Evolutionary conservation across 2,888 invertebrate genomes (phyloP).

Genomic region (Osmoderma eremita): DNA sequence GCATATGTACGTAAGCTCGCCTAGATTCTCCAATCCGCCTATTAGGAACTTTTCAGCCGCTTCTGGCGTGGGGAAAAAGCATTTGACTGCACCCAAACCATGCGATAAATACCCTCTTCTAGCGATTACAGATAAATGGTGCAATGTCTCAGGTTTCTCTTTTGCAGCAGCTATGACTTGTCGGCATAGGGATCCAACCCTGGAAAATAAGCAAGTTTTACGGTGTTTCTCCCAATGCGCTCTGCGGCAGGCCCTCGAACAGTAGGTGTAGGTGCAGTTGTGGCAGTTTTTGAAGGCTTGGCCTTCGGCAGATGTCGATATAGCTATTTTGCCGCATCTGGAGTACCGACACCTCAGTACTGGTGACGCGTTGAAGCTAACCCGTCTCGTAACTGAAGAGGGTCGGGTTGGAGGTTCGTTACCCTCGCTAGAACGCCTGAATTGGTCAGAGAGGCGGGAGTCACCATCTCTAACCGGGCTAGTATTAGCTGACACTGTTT

Average conservation of each 20-base stretch:
- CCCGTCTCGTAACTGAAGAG: conserved; percentile 64
- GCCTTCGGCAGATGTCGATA: conserved; percentile 80
- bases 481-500: conserved; percentile 65
- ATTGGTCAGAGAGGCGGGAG: conserved; percentile 56
- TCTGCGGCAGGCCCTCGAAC: conserved; percentile 88
- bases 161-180: conserved; percentile 84
- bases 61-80: conserved; percentile 88
- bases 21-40: conserved; percentile 80
- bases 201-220: conserved; percentile 87
- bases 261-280: conserved; percentile 95
- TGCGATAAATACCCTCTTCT: conserved; percentile 84
- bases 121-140: conserved; percentile 84
- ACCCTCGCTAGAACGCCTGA: conserved; percentile 73
- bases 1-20: conserved; percentile 84
- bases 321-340: conserved; percentile 77
- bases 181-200: conserved; percentile 90
- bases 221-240: conserved; percentile 95
- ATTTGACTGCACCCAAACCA: conserved; percentile 91
- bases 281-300: conserved; percentile 90
- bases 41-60: conserved; percentile 85
- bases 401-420: conserved; percentile 65
- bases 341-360: conserved; percentile 78
- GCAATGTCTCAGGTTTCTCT: conserved; percentile 78
- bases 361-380: conserved; percentile 71
- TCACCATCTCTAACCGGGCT: conserved; percentile 57